Base-by-base conservation (phyloP, 2,797 vertebrate genomes). In the Helarctos malayanus region DNA sequence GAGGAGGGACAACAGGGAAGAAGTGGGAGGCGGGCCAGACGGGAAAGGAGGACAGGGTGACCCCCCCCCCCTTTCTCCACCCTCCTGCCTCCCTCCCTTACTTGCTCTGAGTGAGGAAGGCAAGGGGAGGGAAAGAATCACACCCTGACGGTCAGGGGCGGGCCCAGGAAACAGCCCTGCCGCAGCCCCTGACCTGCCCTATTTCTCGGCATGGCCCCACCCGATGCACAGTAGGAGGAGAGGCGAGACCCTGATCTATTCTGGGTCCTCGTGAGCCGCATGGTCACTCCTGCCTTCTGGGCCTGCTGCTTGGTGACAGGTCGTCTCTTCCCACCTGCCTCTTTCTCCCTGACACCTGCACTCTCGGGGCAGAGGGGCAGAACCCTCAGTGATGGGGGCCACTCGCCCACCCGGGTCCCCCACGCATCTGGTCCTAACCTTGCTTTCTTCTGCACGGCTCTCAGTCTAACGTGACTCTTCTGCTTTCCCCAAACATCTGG, bases 121-220 rank as follows among this genome's bases (percentile, higher is more conserved):
- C 63, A 65, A 65, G 7, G 32, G 63, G 32, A 71, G 11, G 38
- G 3, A 41, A 25, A 25, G 25, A 32, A 25, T 7, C 69, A 6
- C 69, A 7, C 3, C 2, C 12, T 71, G 7, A 25, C n/a, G 10
- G 65, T 19, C 68, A 13, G 35, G 11, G 23, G 38, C 5, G 1
- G 59, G 27, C 61, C 69, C 38, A 7, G 69, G 69, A 71, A 14
- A 27, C 38, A 25, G 38, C 69, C 38, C 6, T 1, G 38, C 23
- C 0, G 0, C 7, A 7, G 12, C 23, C 61, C 69, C 5, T 4
- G 5, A 27, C 5, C 21, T 1, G 5, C 38, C 35, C 38, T 7
- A 4, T 7, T 71, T 27, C 38, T 3, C 69, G 0, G 12, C 12
- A 5, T 23, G 12, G 59, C 59, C 68, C 65, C 65, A 10, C n/a